Percentiles rank a stretch among this genome's conserved stretches.
Evolutionary conservation across 2,113 vertebrate species (phyloP).

Genomic region (Sphaerodactylus townsendi): DNA sequence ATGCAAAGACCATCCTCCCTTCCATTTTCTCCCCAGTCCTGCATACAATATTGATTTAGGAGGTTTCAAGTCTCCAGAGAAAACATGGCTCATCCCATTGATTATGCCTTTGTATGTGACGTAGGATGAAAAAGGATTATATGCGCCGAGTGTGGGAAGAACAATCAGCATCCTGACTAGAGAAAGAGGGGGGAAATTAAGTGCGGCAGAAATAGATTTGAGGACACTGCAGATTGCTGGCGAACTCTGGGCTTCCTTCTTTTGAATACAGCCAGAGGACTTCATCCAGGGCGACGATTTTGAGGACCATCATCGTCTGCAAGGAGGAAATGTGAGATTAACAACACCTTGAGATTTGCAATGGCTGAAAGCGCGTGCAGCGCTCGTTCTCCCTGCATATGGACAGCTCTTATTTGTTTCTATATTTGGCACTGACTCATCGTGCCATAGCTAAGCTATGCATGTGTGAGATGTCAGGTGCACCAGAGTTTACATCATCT

Average conservation of each 20-base stretch:
- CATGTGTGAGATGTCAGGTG: slow-evolving; percentile 61
- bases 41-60: not conserved
- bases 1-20: not conserved
- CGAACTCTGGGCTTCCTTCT: not conserved
- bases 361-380: not conserved
- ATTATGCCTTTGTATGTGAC: slow-evolving; percentile 7
- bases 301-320: not conserved
- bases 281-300: not conserved
- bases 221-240: not conserved
- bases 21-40: not conserved
- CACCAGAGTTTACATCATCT: slow-evolving; percentile 58
- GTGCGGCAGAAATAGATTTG: slow-evolving; percentile 17
- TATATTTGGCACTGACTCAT: slow-evolving; percentile 45
- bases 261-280: not conserved
- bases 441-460: slow-evolving; percentile 41
- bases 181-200: not conserved
- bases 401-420: slow-evolving; percentile 45
- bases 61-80: slow-evolving; percentile 15
- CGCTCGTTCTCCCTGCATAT: not conserved
- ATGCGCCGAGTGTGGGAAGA: slow-evolving; percentile 19
- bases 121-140: slow-evolving; percentile 33
- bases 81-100: not conserved
- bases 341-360: not conserved
- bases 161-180: slow-evolving; percentile 9
- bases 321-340: not conserved